Evolutionary conservation across 2,113 vertebrate genomes (phyloP).

Genomic region (Gasterosteus aculeatus): DNA sequence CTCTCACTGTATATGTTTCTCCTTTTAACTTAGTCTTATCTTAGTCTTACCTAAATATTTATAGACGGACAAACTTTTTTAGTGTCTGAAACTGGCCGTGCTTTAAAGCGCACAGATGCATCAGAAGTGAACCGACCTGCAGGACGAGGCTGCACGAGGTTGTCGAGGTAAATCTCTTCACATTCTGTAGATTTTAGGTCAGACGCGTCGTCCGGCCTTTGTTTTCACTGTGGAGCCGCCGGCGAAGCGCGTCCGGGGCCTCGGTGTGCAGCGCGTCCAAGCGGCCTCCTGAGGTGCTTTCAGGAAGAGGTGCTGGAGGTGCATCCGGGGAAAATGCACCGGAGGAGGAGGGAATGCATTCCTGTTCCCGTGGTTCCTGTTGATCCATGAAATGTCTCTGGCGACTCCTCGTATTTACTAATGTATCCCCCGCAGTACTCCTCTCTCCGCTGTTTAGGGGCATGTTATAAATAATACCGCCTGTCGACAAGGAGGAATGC

Average conservation of each 20-base stretch:
- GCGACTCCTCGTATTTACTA: slow-evolving; percentile 93
- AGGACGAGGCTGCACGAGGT: background rate
- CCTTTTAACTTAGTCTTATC: too few relatives aligned
- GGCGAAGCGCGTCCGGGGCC: slow-evolving; percentile 61
- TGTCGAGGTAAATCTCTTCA: background rate
- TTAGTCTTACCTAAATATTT: too few relatives aligned
- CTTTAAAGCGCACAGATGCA: background rate
- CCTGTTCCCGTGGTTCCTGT: too few relatives aligned
- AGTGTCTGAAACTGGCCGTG: background rate
- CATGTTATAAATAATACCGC: slow-evolving; percentile 94
- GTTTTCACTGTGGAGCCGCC: slow-evolving; percentile 14
- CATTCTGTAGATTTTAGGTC: background rate
- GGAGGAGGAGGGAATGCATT: slow-evolving; percentile 77
- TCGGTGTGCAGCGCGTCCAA: slow-evolving; percentile 82
- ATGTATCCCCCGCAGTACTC: slow-evolving; percentile 92
- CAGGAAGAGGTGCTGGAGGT: slow-evolving; percentile 34
- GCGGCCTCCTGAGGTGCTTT: slow-evolving; percentile 72
- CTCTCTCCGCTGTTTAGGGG: slow-evolving; percentile 90
- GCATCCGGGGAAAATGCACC: slow-evolving; percentile 77
- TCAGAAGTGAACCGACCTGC: background rate
- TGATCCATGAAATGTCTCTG: slow-evolving; percentile 98
- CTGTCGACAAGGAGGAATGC: slow-evolving; percentile 88
- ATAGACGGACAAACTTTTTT: too few relatives aligned
- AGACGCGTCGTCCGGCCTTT: background rate
- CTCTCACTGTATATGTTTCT: too few relatives aligned